Base-by-base conservation (phyloP, 92 coral and sea anemone genomes). In the Epizoanthus illoricatus region DNA sequence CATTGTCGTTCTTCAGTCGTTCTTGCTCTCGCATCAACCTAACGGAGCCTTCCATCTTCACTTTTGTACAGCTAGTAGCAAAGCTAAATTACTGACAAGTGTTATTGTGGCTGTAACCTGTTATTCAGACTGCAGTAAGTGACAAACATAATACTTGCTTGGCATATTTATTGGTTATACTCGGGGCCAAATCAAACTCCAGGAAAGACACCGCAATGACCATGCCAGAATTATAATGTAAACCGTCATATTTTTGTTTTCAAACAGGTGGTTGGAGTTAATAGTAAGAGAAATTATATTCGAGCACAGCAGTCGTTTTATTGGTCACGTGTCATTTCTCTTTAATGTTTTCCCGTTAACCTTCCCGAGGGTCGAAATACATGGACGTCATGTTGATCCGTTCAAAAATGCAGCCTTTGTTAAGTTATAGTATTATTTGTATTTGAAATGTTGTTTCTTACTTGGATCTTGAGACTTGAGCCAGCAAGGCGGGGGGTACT, bases 1-100 rank as follows among this genome's bases (percentile, higher is more conserved):
- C 82, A 7, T 78, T 78, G 4, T 78, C 72, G 61, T 62, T 45
- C 39, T 16, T 13, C 20, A 62, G 69, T 43, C 59, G 42, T 63
- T 64, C 82, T 63, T 63, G 82, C 16, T 78, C 71, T 63, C 71
- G 19, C 24, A 13, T 61, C 1, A 61, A 5, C 17, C 64, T 76
- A 2, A 42, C 17, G 7, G 81, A 61, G 45, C 4, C 12, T 11
- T 63, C 82, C 82, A 78, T 78, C 21, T 63, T 28, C 17, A 8
- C 24, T 70, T 16, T 18, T 42, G 56, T 21, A 5, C 20, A 3
- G 43, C 36, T n/a, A 15, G 20, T 28, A 3, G 33, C 70, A 59
- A 75, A 39, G 45, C 80, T 28, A 18, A 56, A 16, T 75, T 52
- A 36, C 5, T 8, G 41, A 19, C 16, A 7, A 24, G 10, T 3